These are phyloP conservation scores for Drosophila recens DNA, from an alignment of 2,888 invertebrate genomes.

Conservation along the genomic window DNA sequence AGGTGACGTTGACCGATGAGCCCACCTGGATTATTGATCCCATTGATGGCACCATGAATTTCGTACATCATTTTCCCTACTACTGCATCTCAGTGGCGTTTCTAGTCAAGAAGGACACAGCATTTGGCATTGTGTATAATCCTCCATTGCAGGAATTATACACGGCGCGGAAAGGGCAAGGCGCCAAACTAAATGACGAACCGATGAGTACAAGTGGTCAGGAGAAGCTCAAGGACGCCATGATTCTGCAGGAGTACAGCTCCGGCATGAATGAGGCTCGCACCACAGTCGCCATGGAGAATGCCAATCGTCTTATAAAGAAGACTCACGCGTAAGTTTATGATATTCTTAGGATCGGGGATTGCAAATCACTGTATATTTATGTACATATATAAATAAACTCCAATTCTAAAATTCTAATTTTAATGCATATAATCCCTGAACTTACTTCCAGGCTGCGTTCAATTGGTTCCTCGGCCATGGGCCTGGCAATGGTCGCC, in stretches of 20 bases:
- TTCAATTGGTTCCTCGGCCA: slow-evolving; percentile 95
- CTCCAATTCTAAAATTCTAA: too few relatives aligned
- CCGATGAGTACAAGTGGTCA: slow-evolving; percentile 43
- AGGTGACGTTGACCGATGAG: slow-evolving; percentile 44
- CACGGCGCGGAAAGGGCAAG: slow-evolving; percentile 46
- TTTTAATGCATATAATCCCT: background rate
- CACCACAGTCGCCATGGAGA: slow-evolving; percentile 87
- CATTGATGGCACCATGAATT: slow-evolving; percentile 71
- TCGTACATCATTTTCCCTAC: slow-evolving; percentile 66
- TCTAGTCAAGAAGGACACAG: slow-evolving; percentile 34
- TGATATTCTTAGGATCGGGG: too few relatives aligned
- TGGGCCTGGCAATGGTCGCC: slow-evolving; percentile 97
- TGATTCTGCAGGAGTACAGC: slow-evolving; percentile 63
- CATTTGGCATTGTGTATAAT: slow-evolving; percentile 63
- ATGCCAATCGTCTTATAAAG: slow-evolving; percentile 88
- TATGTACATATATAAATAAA: too few relatives aligned
- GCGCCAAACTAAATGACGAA: slow-evolving; percentile 48
- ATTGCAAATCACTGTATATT: too few relatives aligned
- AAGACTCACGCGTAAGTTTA: slow-evolving; percentile 90
- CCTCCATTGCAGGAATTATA: slow-evolving; percentile 56
- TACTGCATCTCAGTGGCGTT: slow-evolving; percentile 69
- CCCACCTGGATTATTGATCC: slow-evolving; percentile 70
- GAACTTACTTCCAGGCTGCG: slow-evolving; percentile 88
- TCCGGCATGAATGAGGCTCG: slow-evolving; percentile 33
- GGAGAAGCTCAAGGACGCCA: slow-evolving; percentile 31